Evolutionary conservation across 2,888 invertebrate species (phyloP), one percentile per base, ranked within the genome.

Genomic region (Chromoteleia sp.): DNA sequence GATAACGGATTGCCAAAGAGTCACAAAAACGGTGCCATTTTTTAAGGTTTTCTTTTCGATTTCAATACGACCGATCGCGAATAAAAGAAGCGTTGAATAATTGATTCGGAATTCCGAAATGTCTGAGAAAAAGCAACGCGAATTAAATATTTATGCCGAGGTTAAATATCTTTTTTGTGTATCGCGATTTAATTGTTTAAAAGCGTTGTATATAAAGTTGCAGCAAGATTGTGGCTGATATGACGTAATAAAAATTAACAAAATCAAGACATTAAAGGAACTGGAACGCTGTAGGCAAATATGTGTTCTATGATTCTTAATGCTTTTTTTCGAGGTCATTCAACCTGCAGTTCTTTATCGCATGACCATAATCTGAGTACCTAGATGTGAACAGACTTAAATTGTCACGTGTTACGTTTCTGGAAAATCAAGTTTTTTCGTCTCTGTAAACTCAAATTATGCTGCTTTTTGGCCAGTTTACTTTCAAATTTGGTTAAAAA

Each of bases 271-370:
- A 21, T 48, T 25, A 36, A 19, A 36, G 54, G 5, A 33, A 54
- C n/a, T 19, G n/a, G 36, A 41, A 15, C 25, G 43, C 14, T 15
- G 15, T 50, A 25, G 43, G 43, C 54, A 43, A 68, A 43, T 68
- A 52, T 65, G 21, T 36, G 25, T 29, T 67, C 58, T 65, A 39
- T 30, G 39, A 52, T 58, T 48, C 45, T 33, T 36, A 54, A 41
- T 54, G 75, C 82, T 58, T 83, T 82, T 82, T 81, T 25, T 79
- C 75, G 61, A 76, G 83, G 82, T 81, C 84, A 79, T 83, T 85
- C 83, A 82, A 85, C 84, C 58, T 65, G 41, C 54, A 45, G 50
- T 52, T 71, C 71, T 82, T 82, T 85, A 84, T 85, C 84, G 78
- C 78, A 75, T 74, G 74, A 68, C 81, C 75, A 82, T 65, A 74